Base-by-base conservation (phyloP, 2,888 invertebrate genomes). In the Philereme transversata region DNA sequence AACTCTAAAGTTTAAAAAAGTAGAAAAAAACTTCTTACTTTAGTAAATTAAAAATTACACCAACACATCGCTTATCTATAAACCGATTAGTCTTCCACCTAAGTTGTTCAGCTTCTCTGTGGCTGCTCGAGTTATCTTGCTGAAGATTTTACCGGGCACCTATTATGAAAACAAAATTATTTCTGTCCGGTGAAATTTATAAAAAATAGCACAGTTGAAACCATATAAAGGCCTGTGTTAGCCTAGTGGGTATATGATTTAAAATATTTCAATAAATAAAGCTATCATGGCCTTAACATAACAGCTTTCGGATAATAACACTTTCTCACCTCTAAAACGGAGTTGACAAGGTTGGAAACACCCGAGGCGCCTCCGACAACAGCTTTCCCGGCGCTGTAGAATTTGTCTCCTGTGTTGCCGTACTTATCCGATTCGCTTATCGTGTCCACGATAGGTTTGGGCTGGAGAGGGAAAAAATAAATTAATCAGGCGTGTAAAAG, bases 351-450 rank as follows among this genome's bases (percentile, higher is more conserved):
- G 79, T 94, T 95, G 38, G 95, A 94, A 45, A 96, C 80, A 4
- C 94, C 93, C 72, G 95, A 95, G 60, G 95, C 95, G 5, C 96
- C 95, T 36, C 93, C 93, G 4, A 97, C 95, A 35, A 97, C 73
- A 0, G 93, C 93, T 57, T 93, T 93, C 0, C 96, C 95, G 35
- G 95, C 84, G 10, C 87, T 87, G 62, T 94, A 93, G 69, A 95
- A 95, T 77, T 94, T 94, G 72, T 95, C 96, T 0, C 95, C 97
- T 53, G 89, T 93, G 77, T 97, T 97, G 22, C 97, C 97, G 78
- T 96, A 97, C 76, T 96, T 97, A 53, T 97, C 96, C 53, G 95
- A 93, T 80, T 97, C 96, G 47, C 86, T 89, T 69, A 96, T 95
- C 4, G 94, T 94, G 74, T 97, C 97, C 34, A 97, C 94, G 62